A percentile compares a stretch with the other conserved stretches of the same genome.
Evolutionary conservation across 2,888 invertebrate species (phyloP).

Genomic region (Drosophila merina): DNA sequence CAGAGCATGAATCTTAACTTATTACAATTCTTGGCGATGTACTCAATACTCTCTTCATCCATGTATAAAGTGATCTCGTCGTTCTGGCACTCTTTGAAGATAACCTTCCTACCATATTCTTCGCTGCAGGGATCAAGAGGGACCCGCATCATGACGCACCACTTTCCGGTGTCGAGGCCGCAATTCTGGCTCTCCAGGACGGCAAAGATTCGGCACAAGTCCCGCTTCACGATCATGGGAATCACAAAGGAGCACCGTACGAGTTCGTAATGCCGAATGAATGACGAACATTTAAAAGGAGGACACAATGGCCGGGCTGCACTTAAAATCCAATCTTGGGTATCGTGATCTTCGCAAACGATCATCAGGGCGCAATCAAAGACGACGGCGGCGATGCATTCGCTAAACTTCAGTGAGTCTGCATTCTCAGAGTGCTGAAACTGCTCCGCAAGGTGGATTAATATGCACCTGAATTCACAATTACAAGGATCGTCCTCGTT

Average conservation of each 20-base stretch:
- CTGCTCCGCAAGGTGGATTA: neutral
- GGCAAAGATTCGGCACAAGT: neutral
- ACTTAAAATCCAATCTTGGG: neutral
- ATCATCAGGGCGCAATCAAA: neutral
- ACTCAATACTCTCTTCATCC: neutral
- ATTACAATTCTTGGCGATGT: neutral
- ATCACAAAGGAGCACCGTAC: neutral
- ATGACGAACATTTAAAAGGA: neutral
- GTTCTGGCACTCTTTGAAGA: neutral
- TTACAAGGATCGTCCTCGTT: neutral
- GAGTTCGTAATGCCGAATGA: neutral
- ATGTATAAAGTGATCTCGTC: neutral
- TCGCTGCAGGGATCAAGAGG: neutral
- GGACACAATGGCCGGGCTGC: neutral
- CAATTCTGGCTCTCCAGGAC: neutral
- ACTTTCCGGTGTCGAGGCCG: neutral
- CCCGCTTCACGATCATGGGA: neutral
- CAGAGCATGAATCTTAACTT: too few relatives aligned
- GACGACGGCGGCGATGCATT: neutral
- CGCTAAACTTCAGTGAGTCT: neutral
- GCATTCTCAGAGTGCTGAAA: neutral
- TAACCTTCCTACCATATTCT: neutral
- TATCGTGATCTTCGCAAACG: neutral
- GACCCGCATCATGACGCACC: neutral
- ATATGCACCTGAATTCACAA: neutral